A percentile compares a stretch with the other conserved stretches of the same genome.
phyloP scores from a whole-genome alignment of 2,888 invertebrate species.

The Phaedon cochleariae region DNA sequence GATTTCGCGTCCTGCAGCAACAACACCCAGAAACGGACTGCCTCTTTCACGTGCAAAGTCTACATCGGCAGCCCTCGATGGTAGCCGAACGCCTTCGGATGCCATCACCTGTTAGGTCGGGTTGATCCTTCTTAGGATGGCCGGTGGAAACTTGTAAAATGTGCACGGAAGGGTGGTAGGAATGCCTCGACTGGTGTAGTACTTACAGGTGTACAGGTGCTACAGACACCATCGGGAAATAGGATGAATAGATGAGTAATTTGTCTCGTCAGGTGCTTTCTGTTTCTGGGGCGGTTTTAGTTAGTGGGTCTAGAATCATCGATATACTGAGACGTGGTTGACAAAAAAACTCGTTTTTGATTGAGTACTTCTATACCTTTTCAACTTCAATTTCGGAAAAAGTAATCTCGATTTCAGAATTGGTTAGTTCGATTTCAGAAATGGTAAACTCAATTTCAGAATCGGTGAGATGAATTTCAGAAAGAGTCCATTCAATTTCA shows the following conservation, averaged over 20 bases:
- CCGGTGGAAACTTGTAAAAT: conserved; percentile 33
- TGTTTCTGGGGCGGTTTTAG: not conserved
- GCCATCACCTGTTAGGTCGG: conserved; percentile 53
- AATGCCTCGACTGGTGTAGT: conserved; percentile 21
- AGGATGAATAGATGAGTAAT: not conserved
- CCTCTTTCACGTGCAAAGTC: conserved; percentile 52
- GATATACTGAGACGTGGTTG: too few relatives aligned
- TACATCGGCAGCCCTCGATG: conserved; percentile 50
- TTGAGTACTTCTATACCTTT: too few relatives aligned
- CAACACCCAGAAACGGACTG: conserved; percentile 50
- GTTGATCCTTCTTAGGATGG: conserved; percentile 42
- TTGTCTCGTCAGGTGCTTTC: not conserved
- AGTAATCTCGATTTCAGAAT: too few relatives aligned
- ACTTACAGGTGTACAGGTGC: conserved; percentile 38
- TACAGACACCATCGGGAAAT: conserved; percentile 14
- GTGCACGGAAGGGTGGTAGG: conserved; percentile 23
- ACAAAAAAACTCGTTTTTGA: too few relatives aligned
- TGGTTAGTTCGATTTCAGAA: too few relatives aligned
- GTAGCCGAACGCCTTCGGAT: conserved; percentile 43
- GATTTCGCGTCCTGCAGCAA: conserved; percentile 26
- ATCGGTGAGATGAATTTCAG: too few relatives aligned
- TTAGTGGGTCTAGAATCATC: too few relatives aligned
- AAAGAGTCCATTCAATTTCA: too few relatives aligned
- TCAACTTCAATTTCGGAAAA: too few relatives aligned
- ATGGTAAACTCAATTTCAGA: too few relatives aligned